Percentiles rank a stretch among this genome's conserved stretches.
phyloP scores from a whole-genome alignment of 2,113 vertebrate genomes.

The Procavia capensis region DNA sequence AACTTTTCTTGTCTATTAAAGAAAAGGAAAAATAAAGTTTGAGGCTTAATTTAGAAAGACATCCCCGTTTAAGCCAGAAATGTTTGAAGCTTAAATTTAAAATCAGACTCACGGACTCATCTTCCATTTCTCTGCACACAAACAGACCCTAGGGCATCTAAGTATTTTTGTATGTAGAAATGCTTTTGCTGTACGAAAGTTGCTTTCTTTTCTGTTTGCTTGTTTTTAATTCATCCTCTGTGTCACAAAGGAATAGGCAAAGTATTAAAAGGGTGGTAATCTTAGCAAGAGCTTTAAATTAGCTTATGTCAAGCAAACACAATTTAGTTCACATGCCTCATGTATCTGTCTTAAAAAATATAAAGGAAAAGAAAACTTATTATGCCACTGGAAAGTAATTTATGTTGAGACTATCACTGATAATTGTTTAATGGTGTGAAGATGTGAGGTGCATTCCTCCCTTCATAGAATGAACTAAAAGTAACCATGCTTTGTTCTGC shows the following conservation, averaged over 20 bases:
- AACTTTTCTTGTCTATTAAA: constrained; percentile 47
- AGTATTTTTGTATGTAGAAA: constrained; percentile 69
- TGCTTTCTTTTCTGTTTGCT: too few species aligned
- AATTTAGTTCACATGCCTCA: constrained; percentile 55
- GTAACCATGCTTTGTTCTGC: background rate
- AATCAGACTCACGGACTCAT: constrained; percentile 57
- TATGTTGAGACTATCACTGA: constrained; percentile 49
- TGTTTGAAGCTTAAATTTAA: constrained; percentile 73
- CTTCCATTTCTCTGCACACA: background rate
- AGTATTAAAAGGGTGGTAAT: constrained; percentile 53
- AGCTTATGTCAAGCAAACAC: background rate
- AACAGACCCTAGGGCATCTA: constrained; percentile 39
- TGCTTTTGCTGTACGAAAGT: constrained; percentile 55
- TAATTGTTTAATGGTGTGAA: constrained; percentile 66
- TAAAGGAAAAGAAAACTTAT: constrained; percentile 17
- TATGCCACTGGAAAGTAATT: constrained; percentile 60
- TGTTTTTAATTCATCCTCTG: constrained; percentile 62
- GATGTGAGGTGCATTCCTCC: background rate
- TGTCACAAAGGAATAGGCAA: background rate
- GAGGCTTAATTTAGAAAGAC: constrained; percentile 73
- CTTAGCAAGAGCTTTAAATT: constrained; percentile 66
- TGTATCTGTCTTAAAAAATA: constrained; percentile 57
- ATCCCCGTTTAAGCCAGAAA: constrained; percentile 69
- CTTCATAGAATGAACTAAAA: constrained; percentile 54
- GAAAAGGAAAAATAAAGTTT: too few species aligned